Evolutionary conservation across 2,888 invertebrate species (phyloP), one percentile per base, ranked within the genome.

Genomic region (Apotomis capreana): DNA sequence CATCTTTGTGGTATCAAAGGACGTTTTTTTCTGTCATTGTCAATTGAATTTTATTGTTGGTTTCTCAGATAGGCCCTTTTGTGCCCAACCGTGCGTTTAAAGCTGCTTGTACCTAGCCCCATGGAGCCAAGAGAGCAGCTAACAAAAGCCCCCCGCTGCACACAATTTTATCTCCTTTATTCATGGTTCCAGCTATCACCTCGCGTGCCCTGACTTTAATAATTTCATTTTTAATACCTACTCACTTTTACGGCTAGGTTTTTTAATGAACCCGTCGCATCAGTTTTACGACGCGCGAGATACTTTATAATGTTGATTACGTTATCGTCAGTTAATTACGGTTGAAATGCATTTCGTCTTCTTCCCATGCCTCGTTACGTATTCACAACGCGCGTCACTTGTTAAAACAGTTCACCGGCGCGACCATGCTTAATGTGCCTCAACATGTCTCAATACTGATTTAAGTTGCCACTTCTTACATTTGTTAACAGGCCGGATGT

Each of bases 31-130:
- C 83, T 85, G 86, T 87, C 87, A 89, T 91, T 91, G 92, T 92
- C 91, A 91, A 91, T 91, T 91, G 91, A 91, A 90, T 89, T 91
- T 93, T 92, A 92, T 92, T 91, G 92, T 91, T 86, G 89, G 91
- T 90, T 92, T 91, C 90, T 87, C 84, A 89, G 89, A 91, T 89
- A 88, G 84, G 83, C 86, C 86, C 91, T 91, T 91, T 92, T 92
- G 90, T 92, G 90, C 84, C 80, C 86, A 90, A 89, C 90, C 89
- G 91, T 88, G 91, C 92, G 92, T 89, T 87, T 84, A 89, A 92
- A 91, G 90, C 89, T 85, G 87, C 87, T 90, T 89, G 90, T 89
- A 87, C 82, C 85, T 82, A 81, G 68, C 76, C 80, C 74, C 80
- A 78, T 83, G 82, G 76, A 65, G 65, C 65, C 82, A 90, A 89